Evolutionary conservation across 2,888 invertebrate species (phyloP), one percentile per base, ranked within the genome.

Genomic region (Corbicula japonica): DNA sequence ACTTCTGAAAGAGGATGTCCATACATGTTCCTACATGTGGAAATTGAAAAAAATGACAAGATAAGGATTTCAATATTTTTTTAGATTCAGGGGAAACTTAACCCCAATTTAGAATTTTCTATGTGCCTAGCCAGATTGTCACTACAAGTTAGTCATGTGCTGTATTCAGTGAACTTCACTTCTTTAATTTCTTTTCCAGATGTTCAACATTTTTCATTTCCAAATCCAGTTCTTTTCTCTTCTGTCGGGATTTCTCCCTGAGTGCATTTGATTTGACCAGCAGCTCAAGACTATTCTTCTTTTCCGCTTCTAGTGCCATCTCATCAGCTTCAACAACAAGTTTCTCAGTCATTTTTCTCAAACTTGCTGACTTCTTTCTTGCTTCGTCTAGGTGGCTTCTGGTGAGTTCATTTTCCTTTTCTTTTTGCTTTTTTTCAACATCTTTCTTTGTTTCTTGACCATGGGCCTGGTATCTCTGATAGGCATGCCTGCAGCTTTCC

Each of bases 201-300:
- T 28, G 21, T 63, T 63, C 32, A 41, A 23, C 63, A n/a, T 12
- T 63, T 18, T 63, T 63, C 12, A 63, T 63, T 63, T 63, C 48
- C 23, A 18, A 21, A 12, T 63, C 48, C 28, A 63, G 10, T n/a
- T 63, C 63, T 10, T 63, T 63, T 46, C 63, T 63, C 46, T 63
- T 63, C 18, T n/a, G 15, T 15, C n/a, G 54, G 26, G 30, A 54
- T n/a, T 54, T 54, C n/a, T 54, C 30, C 54, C 54, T 23, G 30
- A 28, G 2, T 10, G 54, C 54, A 54, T 54, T 54, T 28, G 54
- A 54, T 28, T 54, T 63, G 44, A 1, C 23, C 21, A 44, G 6
- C 12, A 63, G 32, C 18, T 41, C 12, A 12, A 46, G 44, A 44
- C 48, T 63, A 30, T 63, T 63, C 30, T 63, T 63, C 30, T 18